Evolutionary conservation across 2,888 invertebrate genomes (phyloP), one percentile per base, ranked within the genome.

Genomic region (Drosophila meridionalis): DNA sequence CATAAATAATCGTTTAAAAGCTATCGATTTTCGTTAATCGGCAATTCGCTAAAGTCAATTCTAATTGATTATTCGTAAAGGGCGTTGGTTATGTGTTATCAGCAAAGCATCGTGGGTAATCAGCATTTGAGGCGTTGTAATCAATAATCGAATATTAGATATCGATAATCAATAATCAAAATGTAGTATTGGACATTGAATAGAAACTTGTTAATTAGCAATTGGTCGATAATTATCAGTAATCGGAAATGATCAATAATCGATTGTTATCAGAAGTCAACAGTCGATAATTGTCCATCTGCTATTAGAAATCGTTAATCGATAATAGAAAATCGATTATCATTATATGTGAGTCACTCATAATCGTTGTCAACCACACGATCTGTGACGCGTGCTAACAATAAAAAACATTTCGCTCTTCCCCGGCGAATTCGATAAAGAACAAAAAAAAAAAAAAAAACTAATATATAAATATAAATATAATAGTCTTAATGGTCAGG

Each of bases 301-400:
- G 9, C 12, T 7, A 52, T 34, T 7, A 12, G 20, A 6, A 11
- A n/a, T 11, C 34, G 0, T 20, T 20, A 48, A 48, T 50, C 28
- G 14, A 45, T 2, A 7, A 7, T 48, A 14, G 12, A 2, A 4
- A 2, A 30, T 4, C 14, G 48, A 9, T 4, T 0, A 26, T 45
- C 9, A 26, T 36, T 3, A 36, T 36, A 36, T 11, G 9, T 9
- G 11, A 42, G 28, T 14, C 28, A 14, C 8, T 12, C 0, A n/a
- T 8, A 48, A n/a, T n/a, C 3, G 30, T 12, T 3, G 3, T 4
- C 4, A n/a, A 32, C 32, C 52, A 26, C 52, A 52, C 52, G 52
- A 34, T 20, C 52, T 20, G 20, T 52, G 52, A 52, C 20, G 52
- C 52, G 36, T 52, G 52, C 52, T 52, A 52, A 6, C 52, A 36